These are phyloP conservation scores for Phenganax stokvisi DNA, from an alignment of 92 coral and sea anemone genomes.

Conservation along the genomic window DNA sequence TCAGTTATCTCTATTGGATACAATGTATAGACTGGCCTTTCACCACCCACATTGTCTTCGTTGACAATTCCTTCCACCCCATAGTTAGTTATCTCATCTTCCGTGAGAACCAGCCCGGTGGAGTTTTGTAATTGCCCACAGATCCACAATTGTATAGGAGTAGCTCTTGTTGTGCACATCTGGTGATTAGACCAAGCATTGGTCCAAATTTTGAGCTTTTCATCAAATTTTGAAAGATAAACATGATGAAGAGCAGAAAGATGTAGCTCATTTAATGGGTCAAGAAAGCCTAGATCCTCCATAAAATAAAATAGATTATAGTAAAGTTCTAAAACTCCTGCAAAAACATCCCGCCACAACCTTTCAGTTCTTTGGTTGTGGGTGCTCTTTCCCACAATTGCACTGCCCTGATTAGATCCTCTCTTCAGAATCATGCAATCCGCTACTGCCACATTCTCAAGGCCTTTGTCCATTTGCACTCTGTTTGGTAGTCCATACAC, in stretches of 20 bases:
- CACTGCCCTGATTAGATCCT: constrained; percentile 51
- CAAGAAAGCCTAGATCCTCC: constrained; percentile 65
- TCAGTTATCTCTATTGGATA: constrained; percentile 32
- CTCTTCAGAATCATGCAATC: constrained; percentile 46
- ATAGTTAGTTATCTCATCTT: constrained; percentile 38
- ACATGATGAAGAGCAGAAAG: constrained; percentile 60
- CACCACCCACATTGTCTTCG: constrained; percentile 28
- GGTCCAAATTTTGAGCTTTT: constrained; percentile 57
- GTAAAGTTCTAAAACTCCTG: constrained; percentile 40
- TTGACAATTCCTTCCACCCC: constrained; percentile 52
- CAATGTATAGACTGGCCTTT: constrained; percentile 51
- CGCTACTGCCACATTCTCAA: constrained; percentile 50
- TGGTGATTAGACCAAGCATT: constrained; percentile 67
- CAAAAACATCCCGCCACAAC: constrained; percentile 21
- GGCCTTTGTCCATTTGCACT: constrained; percentile 44
- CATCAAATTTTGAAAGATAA: constrained; percentile 51
- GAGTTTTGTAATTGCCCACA: constrained; percentile 62
- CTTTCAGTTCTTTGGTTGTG: constrained; percentile 57
- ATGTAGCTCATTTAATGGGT: constrained; percentile 53
- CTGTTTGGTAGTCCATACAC: constrained; percentile 39
- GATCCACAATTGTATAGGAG: constrained; percentile 61
- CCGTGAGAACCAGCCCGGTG: constrained; percentile 43
- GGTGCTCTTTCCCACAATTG: constrained; percentile 61
- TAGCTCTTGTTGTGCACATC: constrained; percentile 64
- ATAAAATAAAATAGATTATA: constrained; percentile 63